Evolutionary conservation across 2,113 vertebrate genomes (phyloP), one percentile per base, ranked within the genome.

Genomic region (Phrynocephalus versicolor): DNA sequence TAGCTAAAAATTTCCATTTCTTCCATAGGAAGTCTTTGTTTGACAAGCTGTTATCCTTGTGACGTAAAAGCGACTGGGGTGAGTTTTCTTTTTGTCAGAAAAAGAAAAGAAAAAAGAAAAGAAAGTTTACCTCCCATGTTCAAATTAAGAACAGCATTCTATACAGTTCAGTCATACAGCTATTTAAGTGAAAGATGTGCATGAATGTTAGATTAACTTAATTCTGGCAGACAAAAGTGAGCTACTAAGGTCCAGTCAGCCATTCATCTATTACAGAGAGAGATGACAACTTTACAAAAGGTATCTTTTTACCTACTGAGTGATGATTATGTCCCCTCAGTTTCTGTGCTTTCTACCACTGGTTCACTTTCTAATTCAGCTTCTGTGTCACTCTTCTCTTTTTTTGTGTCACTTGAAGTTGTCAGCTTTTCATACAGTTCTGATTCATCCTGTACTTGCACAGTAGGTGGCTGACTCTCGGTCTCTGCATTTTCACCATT

Each of bases 281-380:
- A 98, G 96, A 97, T 98, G 98, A 98, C 98, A 99, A 98, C 98
- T 99, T 98, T 99, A 99, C 98, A 99, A 99, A 99, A 99, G 97
- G 98, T 97, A 98, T 98, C 98, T 98, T 97, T 86, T 99, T 99
- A 99, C 98, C 98, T 99, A 99, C 98, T 99, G 98, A 99, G 98
- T 97, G 98, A 99, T 98, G 98, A 98, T 99, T 99, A 99, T 99
- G 99, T 98, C 97, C 98, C 98, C 97, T 99, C 98, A 98, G 98
- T 99, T 97, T 99, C 98, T 98, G 98, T 98, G 97, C 97, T 98
- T 98, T 98, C 98, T 98, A 99, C 97, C 97, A 99, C 98, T 98
- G 98, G 97, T 97, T 98, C 98, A 98, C 96, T 98, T 94, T 97
- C 97, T 97, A 98, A 95, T 95, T 97, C 98, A 97, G 97, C 97